Base-by-base conservation (phyloP, 2,113 vertebrate genomes). In the Mirounga angustirostris region DNA sequence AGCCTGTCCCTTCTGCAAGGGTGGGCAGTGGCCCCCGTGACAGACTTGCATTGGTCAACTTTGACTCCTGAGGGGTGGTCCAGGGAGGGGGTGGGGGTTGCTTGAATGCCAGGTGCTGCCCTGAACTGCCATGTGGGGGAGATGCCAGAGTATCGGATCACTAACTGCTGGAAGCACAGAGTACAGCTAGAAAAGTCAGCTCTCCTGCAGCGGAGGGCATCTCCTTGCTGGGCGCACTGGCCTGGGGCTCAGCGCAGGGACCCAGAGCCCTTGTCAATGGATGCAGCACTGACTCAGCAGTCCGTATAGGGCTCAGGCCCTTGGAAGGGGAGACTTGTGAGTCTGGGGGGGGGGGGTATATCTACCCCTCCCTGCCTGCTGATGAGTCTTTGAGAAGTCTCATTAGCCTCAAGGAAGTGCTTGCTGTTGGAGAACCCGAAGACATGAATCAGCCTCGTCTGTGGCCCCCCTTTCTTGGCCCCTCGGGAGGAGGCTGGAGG, bases 191-290 rank as follows among this genome's bases (percentile, higher is more conserved):
- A 50, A 79, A 30, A 16, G 12, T 50, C 33, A 30, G 15, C 18
- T 6, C 7, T 56, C 14, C n/a, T 6, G 40, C 22, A 21, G 69
- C 50, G 4, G 63, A 76, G 5, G 33, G 33, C 9, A 21, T 40
- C 15, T 12, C 14, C 0, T 2, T 74, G 22, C 1, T 33, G 9
- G 78, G 14, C 11, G 22, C 52, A 18, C 6, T 52, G 21, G 10
- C 1, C 18, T 26, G 13, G 2, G 19, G 4, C 12, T 76, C 8
- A 6, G 16, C 0, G 1, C 2, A 13, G 26, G 19, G 12, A 30
- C 43, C 19, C 46, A 10, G 9, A 76, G 30, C 30, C 52, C 21
- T 2, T 11, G 78, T 14, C 21, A 22, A 3, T 54, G 33, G 63
- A 79, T 43, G 15, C 33, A 18, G 82, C 36, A 18, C n/a, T 50